These are phyloP conservation scores for Onychomys torridus DNA, from an alignment of 2,797 vertebrate genomes.

Conservation along the genomic window DNA sequence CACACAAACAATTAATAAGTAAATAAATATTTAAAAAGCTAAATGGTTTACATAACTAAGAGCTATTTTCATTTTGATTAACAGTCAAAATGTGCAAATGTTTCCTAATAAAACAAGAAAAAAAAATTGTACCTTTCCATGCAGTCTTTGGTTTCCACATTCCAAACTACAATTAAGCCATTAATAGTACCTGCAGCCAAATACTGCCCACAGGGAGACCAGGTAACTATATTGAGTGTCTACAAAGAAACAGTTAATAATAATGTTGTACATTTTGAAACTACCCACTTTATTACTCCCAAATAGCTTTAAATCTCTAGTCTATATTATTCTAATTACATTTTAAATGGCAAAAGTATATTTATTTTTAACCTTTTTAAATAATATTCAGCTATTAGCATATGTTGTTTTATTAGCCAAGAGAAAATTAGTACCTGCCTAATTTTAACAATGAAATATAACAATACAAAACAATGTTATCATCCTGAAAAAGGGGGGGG, in stretches of 20 bases:
- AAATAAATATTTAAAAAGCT: not conserved
- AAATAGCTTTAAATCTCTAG: slow-evolving; percentile 58
- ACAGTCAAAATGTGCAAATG: slow-evolving; percentile 39
- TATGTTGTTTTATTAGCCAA: slow-evolving; percentile 28
- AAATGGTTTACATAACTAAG: slow-evolving; percentile 40
- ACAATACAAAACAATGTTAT: slow-evolving; percentile 13
- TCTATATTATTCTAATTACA: slow-evolving; percentile 53
- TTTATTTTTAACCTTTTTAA: slow-evolving; percentile 58
- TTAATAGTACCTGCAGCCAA: slow-evolving; percentile 93
- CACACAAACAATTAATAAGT: not conserved
- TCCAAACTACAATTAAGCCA: slow-evolving; percentile 93
- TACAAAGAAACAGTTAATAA: slow-evolving; percentile 81
- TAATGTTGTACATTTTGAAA: slow-evolving; percentile 60
- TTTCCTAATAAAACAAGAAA: slow-evolving; percentile 45
- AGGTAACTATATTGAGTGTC: slow-evolving; percentile 93
- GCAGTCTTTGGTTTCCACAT: slow-evolving; percentile 91
- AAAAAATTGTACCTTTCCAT: slow-evolving; percentile 92
- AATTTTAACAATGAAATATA: slow-evolving; percentile 66
- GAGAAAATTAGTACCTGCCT: slow-evolving; percentile 33
- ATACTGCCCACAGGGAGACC: slow-evolving; percentile 95
- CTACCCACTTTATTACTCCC: not conserved
- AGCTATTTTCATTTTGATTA: slow-evolving; percentile 33
- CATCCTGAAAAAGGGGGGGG: not conserved
- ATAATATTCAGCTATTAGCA: slow-evolving; percentile 38
- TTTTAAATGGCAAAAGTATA: slow-evolving; percentile 38